phyloP scores from a whole-genome alignment of 2,888 invertebrate species.

The Xanthorhoe spadicearia region DNA sequence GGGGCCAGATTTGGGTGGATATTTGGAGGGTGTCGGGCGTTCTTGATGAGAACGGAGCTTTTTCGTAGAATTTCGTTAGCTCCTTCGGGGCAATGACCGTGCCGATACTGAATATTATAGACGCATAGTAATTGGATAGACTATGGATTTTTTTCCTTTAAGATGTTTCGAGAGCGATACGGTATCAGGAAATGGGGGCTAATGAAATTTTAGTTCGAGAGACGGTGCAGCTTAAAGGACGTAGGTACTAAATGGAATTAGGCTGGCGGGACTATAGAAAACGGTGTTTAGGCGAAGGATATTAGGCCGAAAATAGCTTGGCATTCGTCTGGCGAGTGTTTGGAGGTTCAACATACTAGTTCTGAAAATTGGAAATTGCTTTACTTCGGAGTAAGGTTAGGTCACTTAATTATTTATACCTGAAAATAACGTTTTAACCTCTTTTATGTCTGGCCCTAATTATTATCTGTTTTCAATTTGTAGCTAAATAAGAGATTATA shows the following conservation, averaged over 20 bases:
- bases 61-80: slow-evolving; percentile 83
- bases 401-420: background rate
- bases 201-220: slow-evolving; percentile 57
- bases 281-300: slow-evolving; percentile 25
- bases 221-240: slow-evolving; percentile 43
- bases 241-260: slow-evolving; percentile 38
- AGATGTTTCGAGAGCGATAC: slow-evolving; percentile 34
- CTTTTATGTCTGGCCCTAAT: no score
- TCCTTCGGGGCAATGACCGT: slow-evolving; percentile 74
- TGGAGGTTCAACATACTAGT: slow-evolving; percentile 22
- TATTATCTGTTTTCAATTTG: no score
- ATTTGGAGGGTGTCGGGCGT: slow-evolving; percentile 76
- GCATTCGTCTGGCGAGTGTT: slow-evolving; percentile 10
- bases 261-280: slow-evolving; percentile 30
- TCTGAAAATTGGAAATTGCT: slow-evolving; percentile 21
- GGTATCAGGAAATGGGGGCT: slow-evolving; percentile 51
- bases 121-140: slow-evolving; percentile 69
- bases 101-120: slow-evolving; percentile 75
- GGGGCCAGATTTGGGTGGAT: slow-evolving; percentile 78
- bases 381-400: slow-evolving; percentile 8
- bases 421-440: background rate
- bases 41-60: slow-evolving; percentile 83
- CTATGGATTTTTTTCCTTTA: slow-evolving; percentile 30
- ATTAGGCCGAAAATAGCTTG: slow-evolving; percentile 24
- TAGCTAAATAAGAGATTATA: no score